A percentile compares a stretch with the other conserved stretches of the same genome.
These are phyloP conservation scores for Vulpes lagopus DNA, from an alignment of 2,113 vertebrate genomes.

Conservation along the genomic window DNA sequence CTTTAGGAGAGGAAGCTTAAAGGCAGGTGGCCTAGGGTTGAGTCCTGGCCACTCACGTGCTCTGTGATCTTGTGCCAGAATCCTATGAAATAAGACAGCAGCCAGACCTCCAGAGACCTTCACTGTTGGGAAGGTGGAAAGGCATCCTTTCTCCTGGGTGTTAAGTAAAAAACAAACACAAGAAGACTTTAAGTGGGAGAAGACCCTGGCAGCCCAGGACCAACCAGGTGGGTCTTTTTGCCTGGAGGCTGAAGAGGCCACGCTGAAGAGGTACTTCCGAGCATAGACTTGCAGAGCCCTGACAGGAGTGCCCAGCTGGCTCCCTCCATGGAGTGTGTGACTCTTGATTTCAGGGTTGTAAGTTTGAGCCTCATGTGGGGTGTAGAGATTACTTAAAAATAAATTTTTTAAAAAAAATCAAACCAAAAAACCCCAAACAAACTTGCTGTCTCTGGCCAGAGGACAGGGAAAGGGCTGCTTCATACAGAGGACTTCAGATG, in stretches of 20 bases:
- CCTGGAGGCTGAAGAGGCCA: background rate
- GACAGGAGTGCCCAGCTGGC: background rate
- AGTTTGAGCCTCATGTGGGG: background rate
- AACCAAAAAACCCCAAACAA: background rate
- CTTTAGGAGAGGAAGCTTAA: background rate
- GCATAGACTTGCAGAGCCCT: no score
- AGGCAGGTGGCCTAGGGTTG: background rate
- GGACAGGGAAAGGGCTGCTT: background rate
- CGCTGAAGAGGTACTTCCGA: fast-evolving
- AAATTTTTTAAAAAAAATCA: background rate
- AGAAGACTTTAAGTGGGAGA: background rate
- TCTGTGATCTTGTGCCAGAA: background rate
- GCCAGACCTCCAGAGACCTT: no score
- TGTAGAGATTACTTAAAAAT: background rate
- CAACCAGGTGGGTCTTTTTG: fast-evolving
- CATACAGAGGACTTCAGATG: fast-evolving
- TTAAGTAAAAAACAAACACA: background rate
- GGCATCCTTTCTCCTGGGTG: fast-evolving
- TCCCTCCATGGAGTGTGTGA: background rate
- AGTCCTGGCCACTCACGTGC: background rate
- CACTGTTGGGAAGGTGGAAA: fast-evolving
- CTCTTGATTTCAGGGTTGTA: background rate
- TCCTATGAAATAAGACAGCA: fast-evolving
- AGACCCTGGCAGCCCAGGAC: background rate
- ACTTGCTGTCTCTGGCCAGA: background rate